A percentile compares a stretch with the other conserved stretches of the same genome.
Evolutionary conservation across 2,113 vertebrate genomes (phyloP).

Genomic region (Emydocephalus ijimae): DNA sequence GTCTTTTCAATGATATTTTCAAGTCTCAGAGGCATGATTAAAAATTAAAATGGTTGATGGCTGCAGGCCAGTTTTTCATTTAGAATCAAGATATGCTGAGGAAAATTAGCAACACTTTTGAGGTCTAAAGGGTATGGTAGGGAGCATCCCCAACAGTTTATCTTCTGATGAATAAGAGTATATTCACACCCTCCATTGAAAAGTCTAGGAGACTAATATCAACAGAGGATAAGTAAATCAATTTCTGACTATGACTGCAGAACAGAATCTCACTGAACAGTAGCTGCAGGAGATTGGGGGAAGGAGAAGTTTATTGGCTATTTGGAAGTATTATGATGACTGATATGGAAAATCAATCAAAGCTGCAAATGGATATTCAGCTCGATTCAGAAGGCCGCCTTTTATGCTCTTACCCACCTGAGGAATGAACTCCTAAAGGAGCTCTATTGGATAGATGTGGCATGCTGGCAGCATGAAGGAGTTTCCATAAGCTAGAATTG

Average conservation of each 20-base stretch:
- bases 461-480: background rate
- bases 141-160: background rate
- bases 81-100: background rate
- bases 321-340: background rate
- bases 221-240: background rate
- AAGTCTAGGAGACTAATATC: background rate
- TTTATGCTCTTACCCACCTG: background rate
- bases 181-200: background rate
- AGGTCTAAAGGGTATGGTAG: background rate
- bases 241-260: background rate
- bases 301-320: background rate
- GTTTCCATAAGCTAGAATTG: background rate
- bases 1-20: background rate
- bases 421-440: background rate
- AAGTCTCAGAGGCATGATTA: background rate
- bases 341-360: background rate
- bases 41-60: background rate
- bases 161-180: background rate
- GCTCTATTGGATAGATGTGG: background rate
- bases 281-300: background rate
- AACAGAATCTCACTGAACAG: background rate
- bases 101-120: background rate
- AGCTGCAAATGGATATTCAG: background rate
- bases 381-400: background rate
- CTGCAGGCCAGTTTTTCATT: background rate